A percentile compares a stretch with the other conserved stretches of the same genome.
phyloP scores from a whole-genome alignment of 2,113 vertebrate genomes.

The Pithys albifrons region DNA sequence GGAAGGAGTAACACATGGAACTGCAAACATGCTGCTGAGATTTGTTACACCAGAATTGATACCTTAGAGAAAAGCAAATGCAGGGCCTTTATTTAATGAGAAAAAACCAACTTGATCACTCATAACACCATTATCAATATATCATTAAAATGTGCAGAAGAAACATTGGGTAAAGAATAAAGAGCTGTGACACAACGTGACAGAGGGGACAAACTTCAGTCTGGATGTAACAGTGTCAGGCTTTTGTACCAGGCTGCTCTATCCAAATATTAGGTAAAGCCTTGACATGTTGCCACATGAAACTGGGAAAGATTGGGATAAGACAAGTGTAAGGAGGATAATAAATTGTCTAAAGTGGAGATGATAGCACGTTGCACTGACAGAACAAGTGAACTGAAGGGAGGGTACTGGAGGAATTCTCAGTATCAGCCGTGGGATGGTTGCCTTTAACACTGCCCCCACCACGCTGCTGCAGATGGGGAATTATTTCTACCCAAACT shows the following conservation, averaged over 20 bases:
- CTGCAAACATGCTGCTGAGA: not conserved
- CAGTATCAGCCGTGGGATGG: not conserved
- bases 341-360: conserved; percentile 11
- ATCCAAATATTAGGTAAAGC: not conserved
- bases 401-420: conserved; percentile 58
- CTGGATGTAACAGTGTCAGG: not conserved
- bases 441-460: conserved; percentile 23
- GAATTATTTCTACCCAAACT: not conserved
- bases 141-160: not conserved
- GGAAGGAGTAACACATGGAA: not conserved
- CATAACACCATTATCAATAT: not conserved
- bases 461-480: not conserved
- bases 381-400: not conserved
- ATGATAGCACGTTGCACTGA: not conserved
- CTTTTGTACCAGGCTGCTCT: not conserved
- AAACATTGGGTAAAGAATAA: not conserved
- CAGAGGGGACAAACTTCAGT: not conserved
- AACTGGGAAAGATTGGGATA: not conserved
- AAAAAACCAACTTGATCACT: not conserved
- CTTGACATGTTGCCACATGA: not conserved
- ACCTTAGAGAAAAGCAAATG: not conserved
- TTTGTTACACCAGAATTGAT: not conserved
- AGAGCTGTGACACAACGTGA: not conserved
- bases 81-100: not conserved
- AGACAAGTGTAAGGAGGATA: not conserved